These are phyloP conservation scores for Cololabis saira DNA, from an alignment of 2,113 vertebrate genomes.

Conservation along the genomic window DNA sequence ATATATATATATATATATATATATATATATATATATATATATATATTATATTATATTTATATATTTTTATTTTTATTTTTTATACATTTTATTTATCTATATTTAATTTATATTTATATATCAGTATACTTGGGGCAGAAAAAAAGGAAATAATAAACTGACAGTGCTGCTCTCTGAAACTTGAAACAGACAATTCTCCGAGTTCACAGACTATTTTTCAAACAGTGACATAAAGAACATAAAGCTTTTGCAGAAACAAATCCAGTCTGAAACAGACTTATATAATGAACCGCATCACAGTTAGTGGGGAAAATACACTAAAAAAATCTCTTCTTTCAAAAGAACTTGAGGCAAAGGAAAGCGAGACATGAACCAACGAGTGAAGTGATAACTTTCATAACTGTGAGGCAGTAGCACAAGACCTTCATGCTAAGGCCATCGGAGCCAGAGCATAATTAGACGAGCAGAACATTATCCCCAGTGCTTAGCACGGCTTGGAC, in stretches of 20 bases:
- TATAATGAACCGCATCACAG: neutral
- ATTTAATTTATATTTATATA: too few species aligned
- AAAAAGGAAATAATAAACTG: too few species aligned
- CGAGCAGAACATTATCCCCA: slow-evolving; percentile 62
- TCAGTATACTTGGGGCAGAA: too few species aligned
- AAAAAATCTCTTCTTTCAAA: slow-evolving; percentile 36
- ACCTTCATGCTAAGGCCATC: slow-evolving; percentile 37
- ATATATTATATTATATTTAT: too few species aligned
- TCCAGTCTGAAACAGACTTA: neutral
- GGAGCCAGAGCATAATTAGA: slow-evolving; percentile 41
- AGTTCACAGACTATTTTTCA: neutral
- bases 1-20: too few species aligned
- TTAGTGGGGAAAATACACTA: neutral
- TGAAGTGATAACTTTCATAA: slow-evolving; percentile 37
- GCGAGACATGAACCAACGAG: neutral
- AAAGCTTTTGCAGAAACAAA: neutral
- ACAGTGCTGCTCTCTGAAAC: too few species aligned
- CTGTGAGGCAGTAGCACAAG: slow-evolving; percentile 30
- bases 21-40: too few species aligned
- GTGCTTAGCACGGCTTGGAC: slow-evolving; percentile 58
- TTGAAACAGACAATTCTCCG: too few species aligned
- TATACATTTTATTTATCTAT: too few species aligned
- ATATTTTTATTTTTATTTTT: too few species aligned
- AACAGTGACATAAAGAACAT: neutral
- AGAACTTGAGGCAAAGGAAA: neutral